phyloP scores from a whole-genome alignment of 2,888 invertebrate genomes.

The Calameuta filiformis region DNA sequence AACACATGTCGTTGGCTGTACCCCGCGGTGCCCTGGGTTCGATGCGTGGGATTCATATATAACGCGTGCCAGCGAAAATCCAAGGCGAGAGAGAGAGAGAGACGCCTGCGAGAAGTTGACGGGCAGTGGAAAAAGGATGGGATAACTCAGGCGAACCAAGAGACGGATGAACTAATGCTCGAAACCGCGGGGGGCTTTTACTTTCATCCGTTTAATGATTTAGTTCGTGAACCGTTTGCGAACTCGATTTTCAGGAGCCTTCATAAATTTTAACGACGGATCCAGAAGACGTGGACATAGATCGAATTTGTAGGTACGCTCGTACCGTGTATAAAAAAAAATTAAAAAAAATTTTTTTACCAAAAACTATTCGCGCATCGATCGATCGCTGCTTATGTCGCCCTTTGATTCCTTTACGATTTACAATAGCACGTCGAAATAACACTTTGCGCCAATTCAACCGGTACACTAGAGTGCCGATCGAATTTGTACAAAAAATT shows the following conservation, averaged over 20 bases:
- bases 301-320: not conserved
- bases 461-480: not conserved
- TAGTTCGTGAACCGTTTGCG: constrained; percentile 48
- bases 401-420: not conserved
- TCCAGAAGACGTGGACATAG: constrained; percentile 1
- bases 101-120: constrained; percentile 2
- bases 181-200: constrained; percentile 56
- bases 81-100: constrained; percentile 6
- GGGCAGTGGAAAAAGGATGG: constrained; percentile 26
- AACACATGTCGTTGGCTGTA: constrained; percentile 65
- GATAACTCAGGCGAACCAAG: constrained; percentile 49
- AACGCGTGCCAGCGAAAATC: constrained; percentile 50
- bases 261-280: constrained; percentile 37
- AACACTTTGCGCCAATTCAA: not conserved
- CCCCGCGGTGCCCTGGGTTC: constrained; percentile 60
- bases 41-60: constrained; percentile 65
- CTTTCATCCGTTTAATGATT: constrained; percentile 61
- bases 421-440: not conserved
- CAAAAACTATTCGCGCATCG: not conserved
- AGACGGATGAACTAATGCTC: constrained; percentile 64
- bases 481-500: not conserved
- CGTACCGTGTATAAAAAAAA: not conserved
- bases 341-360: not conserved
- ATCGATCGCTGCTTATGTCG: not conserved
- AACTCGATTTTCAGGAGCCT: constrained; percentile 44